Conservation (phyloP, 2,888 invertebrate genomes). For the Hypselothyrea guttata region DNA sequence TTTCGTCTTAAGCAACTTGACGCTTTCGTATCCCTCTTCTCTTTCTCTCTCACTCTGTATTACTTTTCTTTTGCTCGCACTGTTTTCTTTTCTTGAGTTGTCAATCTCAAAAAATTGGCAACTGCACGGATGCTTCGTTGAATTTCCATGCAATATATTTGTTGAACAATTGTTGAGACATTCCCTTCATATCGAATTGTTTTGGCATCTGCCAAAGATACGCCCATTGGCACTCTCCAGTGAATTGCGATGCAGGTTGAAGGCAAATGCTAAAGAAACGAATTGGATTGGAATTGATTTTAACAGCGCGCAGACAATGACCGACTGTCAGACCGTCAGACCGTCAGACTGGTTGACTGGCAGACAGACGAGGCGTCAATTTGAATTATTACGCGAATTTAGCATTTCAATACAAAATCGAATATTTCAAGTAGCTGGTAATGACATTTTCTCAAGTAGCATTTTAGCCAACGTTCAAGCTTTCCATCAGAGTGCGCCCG, state of each 20-base stretch:
- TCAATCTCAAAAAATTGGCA: neutral
- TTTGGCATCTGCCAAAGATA: constrained; percentile 21
- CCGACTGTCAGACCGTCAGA: constrained; percentile 5
- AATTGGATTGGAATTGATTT: constrained; percentile 38
- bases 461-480: constrained; percentile 11
- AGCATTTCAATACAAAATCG: constrained; percentile 75
- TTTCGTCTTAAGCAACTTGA: too few relatives aligned
- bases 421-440: constrained; percentile 74
- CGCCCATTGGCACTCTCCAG: constrained; percentile 2
- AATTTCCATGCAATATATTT: constrained; percentile 18
- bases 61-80: neutral
- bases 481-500: constrained; percentile 39
- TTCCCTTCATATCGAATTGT: constrained; percentile 8
- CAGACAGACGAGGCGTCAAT: constrained; percentile 11
- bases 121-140: constrained; percentile 10
- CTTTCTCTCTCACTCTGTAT: too few relatives aligned
- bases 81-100: neutral
- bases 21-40: too few relatives aligned
- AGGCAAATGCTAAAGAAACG: constrained; percentile 27
- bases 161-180: constrained; percentile 2
- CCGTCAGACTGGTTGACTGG: constrained; percentile 3
- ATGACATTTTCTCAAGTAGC: constrained; percentile 70
- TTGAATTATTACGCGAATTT: constrained; percentile 72
- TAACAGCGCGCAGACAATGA: constrained; percentile 15
- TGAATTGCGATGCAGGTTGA: constrained; percentile 28